Evolutionary conservation across 2,113 vertebrate species (phyloP).

Genomic region (Accipiter cooperii): DNA sequence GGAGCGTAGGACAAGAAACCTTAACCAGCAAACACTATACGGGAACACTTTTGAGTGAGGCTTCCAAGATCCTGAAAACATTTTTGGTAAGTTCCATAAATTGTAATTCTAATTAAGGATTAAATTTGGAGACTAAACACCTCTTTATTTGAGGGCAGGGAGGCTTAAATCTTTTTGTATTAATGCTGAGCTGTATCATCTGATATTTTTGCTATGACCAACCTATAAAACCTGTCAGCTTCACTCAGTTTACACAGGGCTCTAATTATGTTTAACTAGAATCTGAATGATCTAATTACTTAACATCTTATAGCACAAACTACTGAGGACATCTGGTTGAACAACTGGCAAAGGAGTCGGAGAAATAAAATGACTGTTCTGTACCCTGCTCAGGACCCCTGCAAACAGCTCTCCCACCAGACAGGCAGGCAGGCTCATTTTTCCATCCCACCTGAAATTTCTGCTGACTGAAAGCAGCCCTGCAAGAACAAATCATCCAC

Average conservation of each 20-base stretch:
- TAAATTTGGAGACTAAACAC: conserved; percentile 32
- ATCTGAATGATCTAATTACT: conserved; percentile 63
- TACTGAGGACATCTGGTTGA: conserved; percentile 51
- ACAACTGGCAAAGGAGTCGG: background rate
- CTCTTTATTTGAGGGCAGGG: conserved; percentile 10
- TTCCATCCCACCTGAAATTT: background rate
- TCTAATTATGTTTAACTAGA: conserved; percentile 67
- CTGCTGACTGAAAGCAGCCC: background rate
- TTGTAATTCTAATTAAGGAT: background rate
- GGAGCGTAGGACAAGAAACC: background rate
- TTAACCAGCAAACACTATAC: background rate
- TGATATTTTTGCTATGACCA: conserved; percentile 62
- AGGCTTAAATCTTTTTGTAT: conserved; percentile 40
- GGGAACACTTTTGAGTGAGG: background rate
- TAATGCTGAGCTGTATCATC: conserved; percentile 47
- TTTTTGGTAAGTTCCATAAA: conserved; percentile 10
- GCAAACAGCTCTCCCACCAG: background rate
- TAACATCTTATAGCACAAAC: conserved; percentile 59
- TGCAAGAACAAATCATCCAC: background rate
- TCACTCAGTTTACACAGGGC: conserved; percentile 59
- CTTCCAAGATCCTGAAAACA: background rate
- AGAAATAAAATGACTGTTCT: background rate
- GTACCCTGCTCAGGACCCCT: background rate
- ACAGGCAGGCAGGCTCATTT: background rate
- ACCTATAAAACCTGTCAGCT: conserved; percentile 63